Conservation (phyloP, 2,888 invertebrate species). For the Caradrina kadenii region DNA sequence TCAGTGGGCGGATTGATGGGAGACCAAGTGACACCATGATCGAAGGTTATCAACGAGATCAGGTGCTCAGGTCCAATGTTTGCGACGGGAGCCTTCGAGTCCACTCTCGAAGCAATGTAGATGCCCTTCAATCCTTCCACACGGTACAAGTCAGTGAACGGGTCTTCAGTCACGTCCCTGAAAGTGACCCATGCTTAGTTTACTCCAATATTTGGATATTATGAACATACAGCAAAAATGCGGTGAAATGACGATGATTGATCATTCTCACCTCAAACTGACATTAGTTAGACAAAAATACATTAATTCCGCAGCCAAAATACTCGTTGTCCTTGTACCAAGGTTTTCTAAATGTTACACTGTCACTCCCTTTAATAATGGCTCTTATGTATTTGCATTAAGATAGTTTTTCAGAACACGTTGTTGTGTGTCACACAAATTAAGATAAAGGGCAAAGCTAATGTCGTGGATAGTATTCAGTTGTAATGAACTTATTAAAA, state of each 20-base stretch:
- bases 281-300: conserved; percentile 44
- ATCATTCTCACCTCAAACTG: conserved; percentile 38
- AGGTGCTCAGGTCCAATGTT: conserved; percentile 94
- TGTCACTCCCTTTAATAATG: conserved; percentile 19
- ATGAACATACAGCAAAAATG: neutral
- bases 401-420: neutral
- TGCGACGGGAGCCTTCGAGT: conserved; percentile 87
- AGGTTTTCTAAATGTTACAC: conserved; percentile 23
- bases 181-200: conserved; percentile 61
- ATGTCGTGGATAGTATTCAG: neutral
- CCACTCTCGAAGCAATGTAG: conserved; percentile 96
- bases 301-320: conserved; percentile 39
- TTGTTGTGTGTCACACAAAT: neutral
- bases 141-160: conserved; percentile 96
- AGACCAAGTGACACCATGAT: conserved; percentile 96
- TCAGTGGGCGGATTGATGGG: conserved; percentile 93
- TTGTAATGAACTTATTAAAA: neutral
- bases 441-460: neutral
- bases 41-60: conserved; percentile 95
- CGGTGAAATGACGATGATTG: conserved; percentile 29
- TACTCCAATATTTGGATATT: conserved; percentile 14
- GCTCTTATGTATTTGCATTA: neutral
- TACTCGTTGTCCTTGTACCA: conserved; percentile 39
- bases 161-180: conserved; percentile 94
- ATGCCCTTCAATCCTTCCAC: conserved; percentile 96